These are phyloP conservation scores for Deroplatys truncata DNA, from an alignment of 2,888 invertebrate genomes.

Conservation along the genomic window DNA sequence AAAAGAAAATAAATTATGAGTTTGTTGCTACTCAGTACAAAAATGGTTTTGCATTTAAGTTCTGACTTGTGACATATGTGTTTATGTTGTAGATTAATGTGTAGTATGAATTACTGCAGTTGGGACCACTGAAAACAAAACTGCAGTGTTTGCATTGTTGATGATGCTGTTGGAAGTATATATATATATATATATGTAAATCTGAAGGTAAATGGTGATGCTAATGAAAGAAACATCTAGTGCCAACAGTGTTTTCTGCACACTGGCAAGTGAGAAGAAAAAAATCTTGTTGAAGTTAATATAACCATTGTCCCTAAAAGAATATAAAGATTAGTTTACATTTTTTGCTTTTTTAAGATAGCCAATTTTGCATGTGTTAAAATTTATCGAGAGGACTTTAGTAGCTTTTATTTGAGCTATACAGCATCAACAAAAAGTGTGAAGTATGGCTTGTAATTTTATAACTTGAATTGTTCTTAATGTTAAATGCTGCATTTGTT, in stretches of 20 bases:
- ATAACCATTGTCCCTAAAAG: neutral
- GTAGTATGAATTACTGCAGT: neutral
- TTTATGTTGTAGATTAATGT: neutral
- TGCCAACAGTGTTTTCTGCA: neutral
- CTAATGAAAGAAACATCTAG: neutral
- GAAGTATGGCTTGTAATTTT: too few species aligned
- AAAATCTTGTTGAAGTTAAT: neutral
- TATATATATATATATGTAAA: neutral
- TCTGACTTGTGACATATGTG: neutral
- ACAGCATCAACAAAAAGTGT: too few species aligned
- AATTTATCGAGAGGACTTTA: neutral
- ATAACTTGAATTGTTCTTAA: too few species aligned
- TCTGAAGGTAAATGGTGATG: neutral
- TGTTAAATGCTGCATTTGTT: too few species aligned
- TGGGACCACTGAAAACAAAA: slow-evolving; percentile 3
- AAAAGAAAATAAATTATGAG: neutral
- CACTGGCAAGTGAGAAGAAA: neutral
- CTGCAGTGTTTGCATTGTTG: neutral
- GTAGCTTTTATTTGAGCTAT: neutral
- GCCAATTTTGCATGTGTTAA: neutral
- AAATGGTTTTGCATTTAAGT: neutral
- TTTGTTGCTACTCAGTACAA: neutral
- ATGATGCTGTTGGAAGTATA: neutral
- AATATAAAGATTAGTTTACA: neutral
- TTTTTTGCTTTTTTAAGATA: neutral